These are phyloP conservation scores for Periplaneta americana DNA, from an alignment of 1,140 invertebrate genomes.

Conservation along the genomic window DNA sequence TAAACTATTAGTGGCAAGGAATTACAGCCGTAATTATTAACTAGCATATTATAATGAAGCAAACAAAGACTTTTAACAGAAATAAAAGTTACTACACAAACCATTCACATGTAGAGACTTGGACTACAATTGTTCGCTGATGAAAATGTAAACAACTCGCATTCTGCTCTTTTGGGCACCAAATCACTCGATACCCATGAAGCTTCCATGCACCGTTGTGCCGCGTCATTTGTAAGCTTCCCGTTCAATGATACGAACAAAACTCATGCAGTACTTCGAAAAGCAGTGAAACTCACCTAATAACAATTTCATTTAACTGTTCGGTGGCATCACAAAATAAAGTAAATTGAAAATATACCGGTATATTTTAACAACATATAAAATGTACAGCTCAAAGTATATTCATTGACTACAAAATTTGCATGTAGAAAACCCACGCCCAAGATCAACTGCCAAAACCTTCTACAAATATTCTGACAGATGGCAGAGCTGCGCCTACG, in stretches of 20 bases:
- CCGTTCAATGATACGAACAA: background rate
- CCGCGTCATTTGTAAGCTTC: background rate
- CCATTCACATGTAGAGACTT: background rate
- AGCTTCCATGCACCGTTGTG: background rate
- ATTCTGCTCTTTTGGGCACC: background rate
- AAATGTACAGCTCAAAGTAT: slow-evolving; percentile 9
- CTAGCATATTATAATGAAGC: no score
- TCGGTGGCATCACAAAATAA: slow-evolving; percentile 1
- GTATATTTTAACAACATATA: slow-evolving; percentile 8
- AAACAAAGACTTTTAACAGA: no score
- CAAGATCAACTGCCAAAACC: background rate
- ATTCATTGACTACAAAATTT: slow-evolving; percentile 4
- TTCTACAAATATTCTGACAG: background rate
- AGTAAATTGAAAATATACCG: slow-evolving; percentile 5
- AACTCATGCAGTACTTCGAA: background rate
- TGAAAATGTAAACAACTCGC: background rate
- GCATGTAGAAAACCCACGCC: background rate
- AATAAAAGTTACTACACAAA: background rate
- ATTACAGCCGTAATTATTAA: background rate
- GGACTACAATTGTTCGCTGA: background rate
- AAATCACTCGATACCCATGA: background rate
- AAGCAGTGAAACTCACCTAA: background rate
- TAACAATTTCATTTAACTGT: slow-evolving; percentile 1
- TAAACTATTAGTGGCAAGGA: background rate
- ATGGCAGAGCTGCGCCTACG: background rate